These are phyloP conservation scores for Cephalopterus ornatus DNA, from an alignment of 2,113 vertebrate genomes.

Conservation along the genomic window DNA sequence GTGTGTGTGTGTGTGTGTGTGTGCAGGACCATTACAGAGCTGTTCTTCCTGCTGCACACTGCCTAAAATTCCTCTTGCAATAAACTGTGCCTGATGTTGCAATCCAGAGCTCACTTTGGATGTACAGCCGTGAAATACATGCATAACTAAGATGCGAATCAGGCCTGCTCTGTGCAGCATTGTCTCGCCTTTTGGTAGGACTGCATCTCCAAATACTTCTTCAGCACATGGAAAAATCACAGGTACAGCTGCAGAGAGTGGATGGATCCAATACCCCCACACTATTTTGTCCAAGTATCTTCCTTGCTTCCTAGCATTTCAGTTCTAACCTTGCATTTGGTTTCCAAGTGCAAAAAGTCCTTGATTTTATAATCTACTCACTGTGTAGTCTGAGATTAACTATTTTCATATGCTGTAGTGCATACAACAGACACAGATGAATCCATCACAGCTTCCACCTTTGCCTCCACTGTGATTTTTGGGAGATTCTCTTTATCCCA, in stretches of 20 bases:
- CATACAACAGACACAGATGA: not conserved
- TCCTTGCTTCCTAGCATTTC: not conserved
- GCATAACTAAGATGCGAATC: not conserved
- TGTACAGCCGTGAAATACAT: not conserved
- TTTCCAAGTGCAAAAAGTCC: not conserved
- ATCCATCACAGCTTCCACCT: not conserved
- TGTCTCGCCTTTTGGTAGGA: not conserved
- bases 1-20: too few species aligned
- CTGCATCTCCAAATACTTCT: not conserved
- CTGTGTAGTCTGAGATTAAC: not conserved
- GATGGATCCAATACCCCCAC: not conserved
- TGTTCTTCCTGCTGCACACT: not conserved
- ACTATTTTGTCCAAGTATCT: not conserved
- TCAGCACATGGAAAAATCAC: not conserved
- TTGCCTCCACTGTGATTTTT: not conserved
- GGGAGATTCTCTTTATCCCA: slow-evolving; percentile 2
- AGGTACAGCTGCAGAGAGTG: not conserved
- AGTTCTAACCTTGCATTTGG: not conserved
- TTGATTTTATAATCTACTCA: not conserved
- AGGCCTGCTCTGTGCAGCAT: not conserved
- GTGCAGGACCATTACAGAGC: not conserved
- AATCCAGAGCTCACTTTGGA: not conserved
- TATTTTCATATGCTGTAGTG: not conserved
- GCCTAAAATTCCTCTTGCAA: not conserved
- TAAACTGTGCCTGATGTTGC: not conserved